Conservation (phyloP, 2,797 vertebrate genomes). For the Somateria mollissima region DNA sequence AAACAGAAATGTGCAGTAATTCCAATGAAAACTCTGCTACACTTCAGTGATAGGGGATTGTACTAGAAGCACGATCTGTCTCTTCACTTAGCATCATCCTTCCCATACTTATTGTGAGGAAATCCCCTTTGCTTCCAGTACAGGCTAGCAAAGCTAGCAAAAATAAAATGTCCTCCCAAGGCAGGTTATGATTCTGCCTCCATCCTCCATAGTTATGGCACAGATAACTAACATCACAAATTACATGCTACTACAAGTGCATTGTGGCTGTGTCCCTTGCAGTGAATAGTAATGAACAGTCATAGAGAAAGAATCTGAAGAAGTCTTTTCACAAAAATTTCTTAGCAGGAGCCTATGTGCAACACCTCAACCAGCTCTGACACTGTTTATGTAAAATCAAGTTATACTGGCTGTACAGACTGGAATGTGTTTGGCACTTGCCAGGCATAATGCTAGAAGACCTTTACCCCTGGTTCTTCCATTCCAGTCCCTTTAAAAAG, state of each 20-base stretch:
- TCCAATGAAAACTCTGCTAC: not conserved
- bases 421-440: not conserved
- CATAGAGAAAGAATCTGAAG: not conserved
- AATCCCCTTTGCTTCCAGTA: not conserved
- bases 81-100: not conserved
- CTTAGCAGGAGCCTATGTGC: not conserved
- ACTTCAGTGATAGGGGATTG: not conserved
- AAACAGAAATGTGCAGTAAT: not conserved
- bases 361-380: not conserved
- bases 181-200: accelerated
- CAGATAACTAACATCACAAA: not conserved
- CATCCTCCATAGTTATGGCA: accelerated
- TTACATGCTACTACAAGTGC: not conserved
- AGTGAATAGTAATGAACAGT: not conserved
- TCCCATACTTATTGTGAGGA: not conserved
- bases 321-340: not conserved
- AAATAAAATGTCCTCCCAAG: not conserved
- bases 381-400: not conserved
- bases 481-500: not conserved
- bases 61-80: not conserved
- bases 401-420: not conserved
- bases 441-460: not conserved
- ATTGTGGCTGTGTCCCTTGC: accelerated
- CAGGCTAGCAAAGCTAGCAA: not conserved
- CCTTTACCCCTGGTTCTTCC: not conserved